Evolutionary conservation across 1,140 invertebrate genomes (phyloP), one percentile per base, ranked within the genome.

Genomic region (Zelostemma sp.): DNA sequence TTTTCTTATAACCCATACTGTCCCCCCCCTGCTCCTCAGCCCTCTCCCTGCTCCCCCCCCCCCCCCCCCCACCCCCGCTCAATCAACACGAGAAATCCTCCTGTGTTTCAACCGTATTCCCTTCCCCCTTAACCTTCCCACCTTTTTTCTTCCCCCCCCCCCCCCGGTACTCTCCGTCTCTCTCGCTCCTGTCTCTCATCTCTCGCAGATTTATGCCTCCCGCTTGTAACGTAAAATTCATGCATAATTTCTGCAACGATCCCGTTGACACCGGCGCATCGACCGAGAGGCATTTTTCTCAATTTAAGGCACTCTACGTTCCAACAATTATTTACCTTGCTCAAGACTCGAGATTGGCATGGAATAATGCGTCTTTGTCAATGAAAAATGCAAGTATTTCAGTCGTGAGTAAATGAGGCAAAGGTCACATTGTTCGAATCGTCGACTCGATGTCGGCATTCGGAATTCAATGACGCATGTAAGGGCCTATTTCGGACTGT

Each of bases 91-190:
- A 57, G 47, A 25, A 56, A 67, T 43, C 68, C 53, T 46, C 31
- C 25, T 54, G 62, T n/a, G 38, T 51, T 57, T 66, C 45, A 14
- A n/a, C 33, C 51, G 33, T 49, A 15, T 53, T 38, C 54, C 35
- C 12, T 60, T 53, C 61, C 53, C 49, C 55, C 46, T 68, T 68
- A 45, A 75, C 72, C 74, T 71, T 76, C 62, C 70, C 64, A 48
- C 68, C 74, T 67, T 68, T 73, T 76, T 68, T 77, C 66, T 66
- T 58, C 68, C 54, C 64, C 45, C 28, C 21, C n/a, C 12, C 28
- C 2, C 16, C 46, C 56, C 33, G 15, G 12, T 6, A 8, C 8
- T 25, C n/a, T 40, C 15, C 43, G 0, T 53, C 38, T 28, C 19
- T 45, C 35, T 15, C 16, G 14, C 41, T 17, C 43, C n/a, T 46